These are phyloP conservation scores for Mamestra brassicae DNA, from an alignment of 2,888 invertebrate species.

Conservation along the genomic window DNA sequence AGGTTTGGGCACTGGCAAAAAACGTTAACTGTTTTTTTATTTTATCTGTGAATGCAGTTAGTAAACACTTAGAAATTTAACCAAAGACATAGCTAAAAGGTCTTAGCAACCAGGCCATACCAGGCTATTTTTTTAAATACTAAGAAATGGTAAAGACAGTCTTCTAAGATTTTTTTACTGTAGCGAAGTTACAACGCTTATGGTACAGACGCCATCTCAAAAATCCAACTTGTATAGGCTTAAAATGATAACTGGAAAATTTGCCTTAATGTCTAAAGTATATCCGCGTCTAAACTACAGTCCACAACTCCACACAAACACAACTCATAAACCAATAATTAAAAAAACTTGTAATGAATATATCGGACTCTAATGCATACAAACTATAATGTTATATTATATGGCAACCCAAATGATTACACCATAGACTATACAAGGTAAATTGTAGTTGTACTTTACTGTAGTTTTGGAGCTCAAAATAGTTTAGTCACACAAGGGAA, in stretches of 20 bases:
- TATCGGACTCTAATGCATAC: background rate
- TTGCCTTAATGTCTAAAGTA: background rate
- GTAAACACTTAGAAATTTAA: too few relatives aligned
- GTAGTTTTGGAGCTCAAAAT: background rate
- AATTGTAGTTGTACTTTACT: background rate
- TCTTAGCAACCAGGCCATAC: too few relatives aligned
- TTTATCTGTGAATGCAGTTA: too few relatives aligned
- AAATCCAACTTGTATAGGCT: background rate
- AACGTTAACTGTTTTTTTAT: too few relatives aligned
- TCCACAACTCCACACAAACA: conserved; percentile 9
- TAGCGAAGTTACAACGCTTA: background rate
- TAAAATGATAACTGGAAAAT: background rate
- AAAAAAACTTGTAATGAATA: conserved; percentile 4
- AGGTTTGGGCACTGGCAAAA: too few relatives aligned
- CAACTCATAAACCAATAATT: background rate
- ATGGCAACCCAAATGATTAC: conserved; percentile 29
- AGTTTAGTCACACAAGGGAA: conserved; percentile 26
- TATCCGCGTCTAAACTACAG: background rate
- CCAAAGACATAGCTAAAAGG: too few relatives aligned
- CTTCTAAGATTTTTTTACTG: background rate
- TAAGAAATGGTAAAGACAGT: background rate
- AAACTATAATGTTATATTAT: conserved; percentile 7
- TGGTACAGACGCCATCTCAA: background rate
- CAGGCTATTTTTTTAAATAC: too few relatives aligned
- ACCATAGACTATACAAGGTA: conserved; percentile 22